Base-by-base conservation (phyloP, 2,113 vertebrate genomes). In the Microtus pennsylvanicus region DNA sequence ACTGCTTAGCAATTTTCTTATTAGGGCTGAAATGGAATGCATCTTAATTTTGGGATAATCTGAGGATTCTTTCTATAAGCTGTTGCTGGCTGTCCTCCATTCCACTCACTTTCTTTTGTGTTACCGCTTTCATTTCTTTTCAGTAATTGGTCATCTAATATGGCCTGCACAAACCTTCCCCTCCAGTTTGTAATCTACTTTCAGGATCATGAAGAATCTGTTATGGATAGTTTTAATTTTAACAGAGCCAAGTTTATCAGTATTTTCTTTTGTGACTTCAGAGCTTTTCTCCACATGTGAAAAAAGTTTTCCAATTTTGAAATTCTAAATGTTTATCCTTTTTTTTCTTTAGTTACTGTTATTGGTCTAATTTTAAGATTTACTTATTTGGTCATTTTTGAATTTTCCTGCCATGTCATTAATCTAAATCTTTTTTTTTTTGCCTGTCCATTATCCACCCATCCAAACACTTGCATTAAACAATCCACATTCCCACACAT, bases 191-290 rank as follows among this genome's bases (percentile, higher is more conserved):
- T 65, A 85, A 45, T 85, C 42, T 85, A 63, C n/a, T 65, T 85
- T 85, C n/a, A 45, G 35, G 50, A 67, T 82, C 55, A 50, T 65
- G 22, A 16, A 42, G 38, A 30, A 28, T 21, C 88, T 94, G 82
- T 3, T 8, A 12, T 9, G 35, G 42, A 76, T 47, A 28, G 13
- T 47, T 90, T 89, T 85, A 92, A 12, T 87, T 87, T 78, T 77
- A 35, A 78, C 12, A 69, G 33, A 78, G 65, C 63, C 70, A 21
- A 89, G 35, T 45, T 81, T 47, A 74, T 76, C 16, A 72, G 0
- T 85, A 76, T 85, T 93, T 90, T 70, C n/a, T 76, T 63, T 87
- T 52, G 74, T 90, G 61, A 80, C 63, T 88, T 90, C 26, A 63
- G 26, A 22, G 7, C 33, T 94, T 95, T 76, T 52, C 70, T 21